These are phyloP conservation scores for Aphaenogaster rudis DNA, from an alignment of 1,140 invertebrate species.

Conservation along the genomic window DNA sequence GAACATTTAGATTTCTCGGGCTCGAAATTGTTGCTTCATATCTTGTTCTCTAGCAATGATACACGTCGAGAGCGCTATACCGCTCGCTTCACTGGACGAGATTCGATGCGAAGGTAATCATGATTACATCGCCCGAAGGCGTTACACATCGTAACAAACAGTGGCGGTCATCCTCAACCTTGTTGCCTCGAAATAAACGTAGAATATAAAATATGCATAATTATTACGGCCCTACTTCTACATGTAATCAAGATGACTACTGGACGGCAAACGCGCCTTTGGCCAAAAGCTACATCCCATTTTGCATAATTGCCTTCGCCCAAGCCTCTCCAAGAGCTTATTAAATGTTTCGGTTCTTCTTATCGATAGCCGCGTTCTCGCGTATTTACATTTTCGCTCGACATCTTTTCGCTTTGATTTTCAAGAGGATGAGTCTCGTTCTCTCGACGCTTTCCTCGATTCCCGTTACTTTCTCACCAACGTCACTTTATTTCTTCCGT, in stretches of 20 bases:
- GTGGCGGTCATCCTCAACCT: conserved; percentile 64
- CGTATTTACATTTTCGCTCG: conserved; percentile 52
- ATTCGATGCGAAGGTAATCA: conserved; percentile 60
- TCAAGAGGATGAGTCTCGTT: neutral
- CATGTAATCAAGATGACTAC: neutral
- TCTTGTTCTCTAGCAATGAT: conserved; percentile 47
- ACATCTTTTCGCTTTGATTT: conserved; percentile 40
- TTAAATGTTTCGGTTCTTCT: conserved; percentile 1
- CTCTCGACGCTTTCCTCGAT: conserved; percentile 6
- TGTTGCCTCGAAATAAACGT: neutral
- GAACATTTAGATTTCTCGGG: conserved; percentile 49
- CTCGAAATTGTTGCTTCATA: conserved; percentile 36
- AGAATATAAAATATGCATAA: conserved; percentile 1
- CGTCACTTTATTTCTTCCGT: conserved; percentile 28
- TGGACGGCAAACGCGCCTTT: neutral
- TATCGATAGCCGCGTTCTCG: neutral
- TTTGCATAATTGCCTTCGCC: neutral
- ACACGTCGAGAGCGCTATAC: conserved; percentile 39
- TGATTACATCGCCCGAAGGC: conserved; percentile 67
- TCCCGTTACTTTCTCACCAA: neutral
- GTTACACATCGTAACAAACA: conserved; percentile 60
- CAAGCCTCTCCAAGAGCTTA: neutral
- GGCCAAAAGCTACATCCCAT: conserved; percentile 9
- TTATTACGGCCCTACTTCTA: conserved; percentile 6
- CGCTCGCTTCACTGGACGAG: neutral